These are phyloP conservation scores for Drosophila ananassae DNA, from an alignment of 1,140 invertebrate genomes.

Conservation along the genomic window DNA sequence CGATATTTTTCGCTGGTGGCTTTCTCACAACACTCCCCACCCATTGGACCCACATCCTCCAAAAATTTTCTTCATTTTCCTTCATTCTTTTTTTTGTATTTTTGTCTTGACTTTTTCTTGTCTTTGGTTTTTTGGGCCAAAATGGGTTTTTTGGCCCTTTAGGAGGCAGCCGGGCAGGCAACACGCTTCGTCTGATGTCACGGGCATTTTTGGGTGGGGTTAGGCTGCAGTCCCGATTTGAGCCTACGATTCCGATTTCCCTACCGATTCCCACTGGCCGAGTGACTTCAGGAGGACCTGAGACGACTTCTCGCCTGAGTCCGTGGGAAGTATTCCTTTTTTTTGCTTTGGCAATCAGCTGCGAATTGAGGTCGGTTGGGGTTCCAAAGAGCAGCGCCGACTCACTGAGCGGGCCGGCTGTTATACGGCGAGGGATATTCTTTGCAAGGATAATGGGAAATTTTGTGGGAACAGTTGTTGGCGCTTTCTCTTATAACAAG, in stretches of 20 bases:
- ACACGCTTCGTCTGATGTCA: slow-evolving; percentile 1
- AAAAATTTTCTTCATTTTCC: neutral
- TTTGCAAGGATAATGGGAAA: slow-evolving; percentile 2
- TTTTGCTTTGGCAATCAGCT: slow-evolving; percentile 31
- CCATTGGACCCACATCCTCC: neutral
- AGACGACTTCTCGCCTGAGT: slow-evolving; percentile 36
- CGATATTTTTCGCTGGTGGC: slow-evolving; percentile 68
- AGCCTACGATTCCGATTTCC: slow-evolving; percentile 21
- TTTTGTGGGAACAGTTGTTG: slow-evolving; percentile 24
- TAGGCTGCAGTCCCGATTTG: slow-evolving; percentile 17
- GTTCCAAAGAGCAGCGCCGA: slow-evolving; percentile 49
- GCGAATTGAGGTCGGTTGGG: slow-evolving; percentile 54
- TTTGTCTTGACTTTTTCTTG: slow-evolving; percentile 53
- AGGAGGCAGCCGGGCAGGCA: neutral
- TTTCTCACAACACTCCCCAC: neutral
- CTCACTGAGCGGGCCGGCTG: slow-evolving; percentile 10
- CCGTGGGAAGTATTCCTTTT: slow-evolving; percentile 49
- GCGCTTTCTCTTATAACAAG: neutral
- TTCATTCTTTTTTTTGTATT: slow-evolving; percentile 13
- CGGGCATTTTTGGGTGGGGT: slow-evolving; percentile 9
- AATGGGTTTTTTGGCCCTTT: slow-evolving; percentile 33
- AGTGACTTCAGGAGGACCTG: slow-evolving; percentile 37
- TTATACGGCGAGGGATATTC: neutral
- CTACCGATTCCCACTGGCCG: slow-evolving; percentile 9
- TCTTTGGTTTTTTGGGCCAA: slow-evolving; percentile 24